Evolutionary conservation across 2,113 vertebrate genomes (phyloP).

Genomic region (Phaethon lepturus): DNA sequence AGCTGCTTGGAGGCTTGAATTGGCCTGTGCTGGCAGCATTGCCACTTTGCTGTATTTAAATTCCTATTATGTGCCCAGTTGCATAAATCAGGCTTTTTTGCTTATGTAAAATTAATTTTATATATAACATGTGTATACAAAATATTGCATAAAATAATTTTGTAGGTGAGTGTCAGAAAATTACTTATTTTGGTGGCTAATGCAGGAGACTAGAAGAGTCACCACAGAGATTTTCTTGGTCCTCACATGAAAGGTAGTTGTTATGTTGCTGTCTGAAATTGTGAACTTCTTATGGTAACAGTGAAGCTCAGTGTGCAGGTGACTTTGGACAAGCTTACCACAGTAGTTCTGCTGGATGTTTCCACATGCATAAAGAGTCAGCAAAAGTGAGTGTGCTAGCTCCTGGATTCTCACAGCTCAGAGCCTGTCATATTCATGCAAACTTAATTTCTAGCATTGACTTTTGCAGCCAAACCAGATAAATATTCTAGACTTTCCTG

Average conservation of each 20-base stretch:
- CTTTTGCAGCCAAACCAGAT: background rate
- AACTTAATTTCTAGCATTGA: background rate
- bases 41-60: background rate
- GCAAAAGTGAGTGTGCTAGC: background rate
- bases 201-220: background rate
- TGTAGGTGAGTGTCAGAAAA: background rate
- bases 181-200: background rate
- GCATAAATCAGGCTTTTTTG: background rate
- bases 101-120: background rate
- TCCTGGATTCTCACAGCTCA: background rate
- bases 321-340: background rate
- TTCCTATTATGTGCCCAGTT: background rate
- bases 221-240: background rate
- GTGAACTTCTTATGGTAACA: background rate
- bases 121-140: background rate
- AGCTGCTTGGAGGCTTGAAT: background rate
- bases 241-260: background rate
- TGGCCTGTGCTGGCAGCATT: background rate
- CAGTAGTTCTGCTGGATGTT: background rate
- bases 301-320: background rate
- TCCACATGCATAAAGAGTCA: background rate
- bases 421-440: background rate
- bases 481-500: background rate
- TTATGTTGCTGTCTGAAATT: background rate
- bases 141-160: background rate